A percentile compares a stretch with the other conserved stretches of the same genome.
phyloP scores from a whole-genome alignment of 2,113 vertebrate species.

The Alouatta palliata region DNA sequence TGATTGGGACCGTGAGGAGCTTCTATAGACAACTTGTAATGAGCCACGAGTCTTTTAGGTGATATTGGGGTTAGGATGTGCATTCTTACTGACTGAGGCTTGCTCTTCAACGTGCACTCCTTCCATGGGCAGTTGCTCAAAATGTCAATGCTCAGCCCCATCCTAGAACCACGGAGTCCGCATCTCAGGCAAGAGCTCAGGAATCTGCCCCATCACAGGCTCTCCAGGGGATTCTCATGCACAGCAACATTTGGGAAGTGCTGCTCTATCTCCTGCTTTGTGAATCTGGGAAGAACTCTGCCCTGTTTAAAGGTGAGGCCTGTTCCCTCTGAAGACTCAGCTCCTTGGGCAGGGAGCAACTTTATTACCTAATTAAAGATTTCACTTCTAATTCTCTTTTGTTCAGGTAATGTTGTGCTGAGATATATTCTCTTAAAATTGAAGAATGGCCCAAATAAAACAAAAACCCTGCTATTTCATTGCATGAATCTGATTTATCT shows the following conservation, averaged over 20 bases:
- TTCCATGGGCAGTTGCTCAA: background rate
- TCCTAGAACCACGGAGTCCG: background rate
- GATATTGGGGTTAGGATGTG: too few relatives aligned
- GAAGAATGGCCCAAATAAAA: background rate
- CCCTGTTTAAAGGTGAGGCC: background rate
- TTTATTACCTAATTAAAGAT: background rate
- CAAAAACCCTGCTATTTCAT: background rate
- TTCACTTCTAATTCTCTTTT: background rate
- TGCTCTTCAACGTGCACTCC: background rate
- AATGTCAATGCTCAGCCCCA: background rate
- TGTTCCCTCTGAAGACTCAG: background rate
- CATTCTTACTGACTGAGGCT: too few relatives aligned
- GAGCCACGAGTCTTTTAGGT: background rate
- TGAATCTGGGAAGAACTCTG: background rate
- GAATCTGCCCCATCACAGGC: background rate
- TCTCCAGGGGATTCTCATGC: too few relatives aligned
- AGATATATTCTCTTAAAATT: background rate
- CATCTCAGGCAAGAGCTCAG: background rate
- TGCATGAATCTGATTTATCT: background rate
- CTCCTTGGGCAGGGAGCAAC: background rate
- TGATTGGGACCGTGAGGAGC: rapidly evolving
- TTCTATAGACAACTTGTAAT: background rate
- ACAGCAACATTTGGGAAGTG: rapidly evolving
- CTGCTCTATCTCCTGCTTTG: background rate
- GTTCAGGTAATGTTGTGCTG: background rate